Conservation (phyloP, 2,797 vertebrate genomes). For the Rhinichthys osculus region DNA sequence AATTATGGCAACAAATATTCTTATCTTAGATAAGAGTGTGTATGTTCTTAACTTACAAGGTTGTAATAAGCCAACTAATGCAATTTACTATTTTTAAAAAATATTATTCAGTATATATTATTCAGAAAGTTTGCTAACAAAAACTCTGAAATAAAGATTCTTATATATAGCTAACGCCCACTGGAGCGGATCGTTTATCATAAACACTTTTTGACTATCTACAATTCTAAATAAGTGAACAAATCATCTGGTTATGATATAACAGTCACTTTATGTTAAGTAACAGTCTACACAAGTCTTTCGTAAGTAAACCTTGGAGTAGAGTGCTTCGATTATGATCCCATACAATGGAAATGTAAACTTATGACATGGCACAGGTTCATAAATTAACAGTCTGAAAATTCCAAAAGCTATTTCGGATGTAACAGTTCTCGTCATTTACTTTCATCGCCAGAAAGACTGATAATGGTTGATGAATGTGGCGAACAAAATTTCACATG, state of each 20-base stretch:
- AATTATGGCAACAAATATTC: conserved; percentile 43
- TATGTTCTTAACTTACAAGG: conserved; percentile 33
- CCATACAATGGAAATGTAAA: conserved; percentile 55
- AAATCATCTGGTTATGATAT: conserved; percentile 58
- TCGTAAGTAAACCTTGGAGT: conserved; percentile 34
- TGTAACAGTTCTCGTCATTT: conserved; percentile 78
- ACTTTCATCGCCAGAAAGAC: conserved; percentile 57
- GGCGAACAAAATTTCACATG: not conserved
- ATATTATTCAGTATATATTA: conserved; percentile 26
- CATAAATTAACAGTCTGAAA: conserved; percentile 79
- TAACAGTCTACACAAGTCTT: conserved; percentile 79
- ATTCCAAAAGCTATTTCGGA: conserved; percentile 71
- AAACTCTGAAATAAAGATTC: conserved; percentile 8
- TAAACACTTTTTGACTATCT: not conserved
- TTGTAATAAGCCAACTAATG: conserved; percentile 37
- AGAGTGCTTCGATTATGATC: conserved; percentile 41
- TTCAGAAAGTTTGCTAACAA: conserved; percentile 23
- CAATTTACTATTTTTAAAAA: conserved; percentile 12
- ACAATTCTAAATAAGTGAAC: conserved; percentile 43
- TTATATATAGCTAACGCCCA: not conserved
- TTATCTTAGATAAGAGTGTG: conserved; percentile 29
- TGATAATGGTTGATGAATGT: not conserved
- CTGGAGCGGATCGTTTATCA: not conserved
- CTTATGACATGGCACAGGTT: conserved; percentile 66
- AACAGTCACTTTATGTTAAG: conserved; percentile 76